Conservation (phyloP, 2,113 vertebrate genomes). For the Sinocyclocheilus anshuiensis region DNA sequence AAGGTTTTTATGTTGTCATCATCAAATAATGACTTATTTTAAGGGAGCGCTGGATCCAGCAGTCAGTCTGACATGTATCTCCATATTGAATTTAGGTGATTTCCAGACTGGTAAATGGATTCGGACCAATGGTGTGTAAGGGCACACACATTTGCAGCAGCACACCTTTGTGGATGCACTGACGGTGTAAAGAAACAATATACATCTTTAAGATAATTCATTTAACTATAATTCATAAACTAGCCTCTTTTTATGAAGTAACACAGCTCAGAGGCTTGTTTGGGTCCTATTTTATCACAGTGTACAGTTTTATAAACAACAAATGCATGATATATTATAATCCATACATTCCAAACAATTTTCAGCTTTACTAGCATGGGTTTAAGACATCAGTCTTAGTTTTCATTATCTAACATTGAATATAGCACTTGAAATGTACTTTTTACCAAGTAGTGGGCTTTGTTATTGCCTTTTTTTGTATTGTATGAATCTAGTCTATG, state of each 20-base stretch:
- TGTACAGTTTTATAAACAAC: conserved; percentile 16
- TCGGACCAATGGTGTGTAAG: conserved; percentile 46
- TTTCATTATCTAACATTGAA: not conserved
- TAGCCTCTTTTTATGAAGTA: conserved; percentile 37
- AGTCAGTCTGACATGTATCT: not conserved
- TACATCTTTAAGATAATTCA: not conserved
- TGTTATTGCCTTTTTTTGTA: conserved; percentile 24
- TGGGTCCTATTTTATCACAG: conserved; percentile 16
- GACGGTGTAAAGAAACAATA: not conserved
- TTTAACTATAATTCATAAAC: not conserved
- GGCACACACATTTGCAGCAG: not conserved
- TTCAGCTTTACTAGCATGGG: not conserved
- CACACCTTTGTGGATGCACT: not conserved
- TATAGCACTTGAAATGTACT: conserved; percentile 34
- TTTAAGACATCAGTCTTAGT: conserved; percentile 2
- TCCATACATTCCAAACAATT: conserved; percentile 6
- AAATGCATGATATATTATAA: conserved; percentile 24
- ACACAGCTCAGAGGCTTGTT: conserved; percentile 31
- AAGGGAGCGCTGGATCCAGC: not conserved
- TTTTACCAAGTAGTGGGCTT: not conserved
- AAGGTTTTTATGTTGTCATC: not conserved
- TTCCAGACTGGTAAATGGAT: conserved; percentile 34
- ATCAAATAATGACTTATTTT: not conserved
- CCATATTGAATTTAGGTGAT: conserved; percentile 43
- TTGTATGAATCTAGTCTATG: not conserved